Evolutionary conservation across 1,140 invertebrate species (phyloP).

Genomic region (Brachionus angularis): DNA sequence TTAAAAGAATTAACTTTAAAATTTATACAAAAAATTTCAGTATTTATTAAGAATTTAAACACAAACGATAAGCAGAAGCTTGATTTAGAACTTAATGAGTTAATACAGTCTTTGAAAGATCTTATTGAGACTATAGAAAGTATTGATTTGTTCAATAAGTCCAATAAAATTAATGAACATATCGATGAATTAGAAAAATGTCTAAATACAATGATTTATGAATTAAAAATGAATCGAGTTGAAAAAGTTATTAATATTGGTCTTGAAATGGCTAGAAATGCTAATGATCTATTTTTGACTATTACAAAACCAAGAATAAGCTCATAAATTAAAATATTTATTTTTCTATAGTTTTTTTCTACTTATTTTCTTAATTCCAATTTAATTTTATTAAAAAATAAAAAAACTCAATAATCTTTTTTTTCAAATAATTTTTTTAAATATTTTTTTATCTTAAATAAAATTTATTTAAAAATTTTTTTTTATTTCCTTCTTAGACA

Average conservation of each 20-base stretch:
- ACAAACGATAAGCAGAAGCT: slow-evolving; percentile 11
- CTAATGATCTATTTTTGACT: slow-evolving; percentile 21
- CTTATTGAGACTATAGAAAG: slow-evolving; percentile 5
- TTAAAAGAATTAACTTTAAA: slow-evolving; percentile 33
- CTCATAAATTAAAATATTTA: not conserved
- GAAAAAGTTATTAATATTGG: slow-evolving; percentile 7
- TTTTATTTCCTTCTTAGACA: too few relatives aligned
- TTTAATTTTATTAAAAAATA: not conserved
- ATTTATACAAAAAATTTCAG: slow-evolving; percentile 28
- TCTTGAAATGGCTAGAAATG: slow-evolving; percentile 18
- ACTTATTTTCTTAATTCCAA: slow-evolving; percentile 30
- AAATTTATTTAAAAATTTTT: too few relatives aligned
- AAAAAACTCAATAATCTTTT: too few relatives aligned
- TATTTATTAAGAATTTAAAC: slow-evolving; percentile 29
- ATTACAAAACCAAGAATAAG: slow-evolving; percentile 5
- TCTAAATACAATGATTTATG: slow-evolving; percentile 19
- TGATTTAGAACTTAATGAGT: slow-evolving; percentile 22
- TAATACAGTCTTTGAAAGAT: slow-evolving; percentile 24
- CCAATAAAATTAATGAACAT: not conserved
- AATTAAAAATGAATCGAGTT: slow-evolving; percentile 31
- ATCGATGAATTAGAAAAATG: slow-evolving; percentile 28
- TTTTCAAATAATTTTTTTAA: too few relatives aligned
- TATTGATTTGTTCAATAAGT: not conserved
- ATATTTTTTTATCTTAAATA: too few relatives aligned
- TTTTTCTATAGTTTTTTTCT: not conserved